A percentile compares a stretch with the other conserved stretches of the same genome.
Conservation (phyloP, 1,140 invertebrate species). For the Ceratina japonica region DNA sequence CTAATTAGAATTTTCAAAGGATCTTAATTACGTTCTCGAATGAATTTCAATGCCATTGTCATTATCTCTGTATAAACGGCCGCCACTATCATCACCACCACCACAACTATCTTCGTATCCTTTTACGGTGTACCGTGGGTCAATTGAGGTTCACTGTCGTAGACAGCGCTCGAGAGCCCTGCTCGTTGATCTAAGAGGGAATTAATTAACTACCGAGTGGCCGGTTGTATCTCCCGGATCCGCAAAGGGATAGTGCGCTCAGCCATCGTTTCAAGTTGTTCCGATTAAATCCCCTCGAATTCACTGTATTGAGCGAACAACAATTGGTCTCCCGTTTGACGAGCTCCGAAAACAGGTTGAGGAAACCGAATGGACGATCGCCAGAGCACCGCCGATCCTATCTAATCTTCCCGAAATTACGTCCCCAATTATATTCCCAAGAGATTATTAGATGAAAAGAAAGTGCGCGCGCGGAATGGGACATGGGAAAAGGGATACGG, state of each 20-base stretch:
- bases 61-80: constrained; percentile 30
- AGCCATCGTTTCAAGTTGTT: constrained; percentile 24
- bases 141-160: constrained; percentile 39
- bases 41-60: constrained; percentile 41
- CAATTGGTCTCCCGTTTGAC: background rate
- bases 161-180: constrained; percentile 29
- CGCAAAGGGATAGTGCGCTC: background rate
- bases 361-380: background rate
- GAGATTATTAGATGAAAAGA: background rate
- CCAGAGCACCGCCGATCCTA: background rate
- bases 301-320: background rate
- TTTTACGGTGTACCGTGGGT: constrained; percentile 16
- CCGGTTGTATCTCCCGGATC: constrained; percentile 23
- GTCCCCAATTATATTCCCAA: background rate
- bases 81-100: background rate
- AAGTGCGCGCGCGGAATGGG: too few species aligned
- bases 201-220: constrained; percentile 49
- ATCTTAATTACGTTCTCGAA: constrained; percentile 19
- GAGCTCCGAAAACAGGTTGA: background rate
- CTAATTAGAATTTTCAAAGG: constrained; percentile 43
- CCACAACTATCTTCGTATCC: constrained; percentile 35
- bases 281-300: background rate
- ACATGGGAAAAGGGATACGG: too few species aligned
- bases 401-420: background rate
- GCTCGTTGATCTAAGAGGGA: constrained; percentile 32